These are phyloP conservation scores for Labeo calbasu DNA, from an alignment of 2,797 vertebrate species.

Conservation along the genomic window DNA sequence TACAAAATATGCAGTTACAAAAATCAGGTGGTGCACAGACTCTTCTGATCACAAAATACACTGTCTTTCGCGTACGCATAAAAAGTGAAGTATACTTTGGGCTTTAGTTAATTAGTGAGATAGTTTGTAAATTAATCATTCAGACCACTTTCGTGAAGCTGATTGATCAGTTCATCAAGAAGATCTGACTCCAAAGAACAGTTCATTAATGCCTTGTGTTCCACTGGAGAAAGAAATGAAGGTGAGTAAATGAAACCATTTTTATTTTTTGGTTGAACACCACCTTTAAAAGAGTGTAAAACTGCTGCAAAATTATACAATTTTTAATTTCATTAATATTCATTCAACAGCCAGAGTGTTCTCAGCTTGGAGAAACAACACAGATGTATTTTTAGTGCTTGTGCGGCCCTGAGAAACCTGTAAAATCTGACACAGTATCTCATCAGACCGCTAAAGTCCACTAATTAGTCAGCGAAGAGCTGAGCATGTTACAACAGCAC, in stretches of 20 bases:
- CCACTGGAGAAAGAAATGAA: neutral
- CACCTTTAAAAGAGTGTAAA: neutral
- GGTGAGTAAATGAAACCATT: neutral
- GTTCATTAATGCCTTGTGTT: neutral
- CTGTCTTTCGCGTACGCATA: too few relatives aligned
- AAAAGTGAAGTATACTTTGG: too few relatives aligned
- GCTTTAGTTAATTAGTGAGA: neutral
- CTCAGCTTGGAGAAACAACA: conserved; percentile 26
- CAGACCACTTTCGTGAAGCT: neutral
- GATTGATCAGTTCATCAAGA: neutral
- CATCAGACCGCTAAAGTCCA: conserved; percentile 39
- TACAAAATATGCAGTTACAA: too few relatives aligned
- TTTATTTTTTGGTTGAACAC: too few relatives aligned
- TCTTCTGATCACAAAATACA: too few relatives aligned
- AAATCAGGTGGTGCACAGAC: too few relatives aligned
- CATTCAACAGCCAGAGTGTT: conserved; percentile 5
- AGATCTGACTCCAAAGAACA: neutral
- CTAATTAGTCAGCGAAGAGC: conserved; percentile 50
- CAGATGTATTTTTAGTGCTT: conserved; percentile 36
- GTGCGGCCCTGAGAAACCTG: conserved; percentile 27
- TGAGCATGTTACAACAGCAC: conserved; percentile 29
- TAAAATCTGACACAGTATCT: conserved; percentile 22
- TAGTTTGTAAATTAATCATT: neutral
- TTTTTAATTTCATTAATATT: conserved; percentile 29
- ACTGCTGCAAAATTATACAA: conserved; percentile 18